Conservation (phyloP, 2,888 invertebrate genomes). For the Abrostola tripartita region DNA sequence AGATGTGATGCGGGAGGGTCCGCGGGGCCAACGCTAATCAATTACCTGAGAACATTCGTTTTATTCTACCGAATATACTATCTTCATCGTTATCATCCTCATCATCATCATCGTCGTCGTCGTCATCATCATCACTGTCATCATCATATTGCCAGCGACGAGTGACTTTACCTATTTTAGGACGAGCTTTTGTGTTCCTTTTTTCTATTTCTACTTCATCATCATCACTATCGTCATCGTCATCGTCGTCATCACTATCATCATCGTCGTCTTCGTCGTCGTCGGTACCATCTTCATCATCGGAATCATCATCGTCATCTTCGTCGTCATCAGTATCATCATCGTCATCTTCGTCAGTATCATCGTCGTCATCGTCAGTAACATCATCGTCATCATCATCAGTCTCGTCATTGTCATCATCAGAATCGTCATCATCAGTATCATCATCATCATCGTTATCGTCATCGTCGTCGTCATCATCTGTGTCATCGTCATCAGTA, state of each 20-base stretch:
- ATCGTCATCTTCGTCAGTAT: constrained; percentile 74
- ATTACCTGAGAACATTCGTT: constrained; percentile 86
- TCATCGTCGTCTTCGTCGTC: constrained; percentile 75
- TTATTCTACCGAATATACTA: constrained; percentile 85
- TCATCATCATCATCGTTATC: constrained; percentile 73
- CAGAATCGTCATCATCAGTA: constrained; percentile 64
- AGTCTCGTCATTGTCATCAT: constrained; percentile 74
- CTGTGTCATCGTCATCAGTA: constrained; percentile 67
- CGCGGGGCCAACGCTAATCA: constrained; percentile 75
- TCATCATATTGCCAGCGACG: constrained; percentile 66
- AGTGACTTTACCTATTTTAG: constrained; percentile 64
- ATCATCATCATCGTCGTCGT: constrained; percentile 78
- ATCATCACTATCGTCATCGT: constrained; percentile 70
- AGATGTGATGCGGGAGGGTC: constrained; percentile 79
- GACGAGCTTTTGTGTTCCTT: constrained; percentile 45
- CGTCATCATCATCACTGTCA: constrained; percentile 80
- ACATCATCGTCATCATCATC: constrained; percentile 83
- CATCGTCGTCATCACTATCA: constrained; percentile 83
- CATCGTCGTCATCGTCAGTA: constrained; percentile 75
- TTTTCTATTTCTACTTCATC: constrained; percentile 70
- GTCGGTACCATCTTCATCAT: constrained; percentile 60
- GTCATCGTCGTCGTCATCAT: constrained; percentile 75
- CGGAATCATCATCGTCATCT: constrained; percentile 70
- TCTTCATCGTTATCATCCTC: constrained; percentile 86
- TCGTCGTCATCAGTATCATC: constrained; percentile 75